These are phyloP conservation scores for Kuschelorhynchus macadamiae DNA, from an alignment of 2,888 invertebrate species.

Conservation along the genomic window DNA sequence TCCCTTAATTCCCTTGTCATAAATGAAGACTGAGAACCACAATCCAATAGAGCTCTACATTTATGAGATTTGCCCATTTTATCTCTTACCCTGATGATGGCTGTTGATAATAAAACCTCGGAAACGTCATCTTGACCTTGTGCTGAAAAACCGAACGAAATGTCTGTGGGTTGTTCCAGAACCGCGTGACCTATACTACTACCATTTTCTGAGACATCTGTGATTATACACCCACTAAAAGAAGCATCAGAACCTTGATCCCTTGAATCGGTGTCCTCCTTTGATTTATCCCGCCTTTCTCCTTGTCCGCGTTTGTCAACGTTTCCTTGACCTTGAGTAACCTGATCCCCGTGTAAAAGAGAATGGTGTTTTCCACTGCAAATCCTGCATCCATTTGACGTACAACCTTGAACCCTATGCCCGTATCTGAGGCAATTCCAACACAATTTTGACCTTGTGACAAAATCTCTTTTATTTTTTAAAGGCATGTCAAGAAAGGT, in stretches of 20 bases:
- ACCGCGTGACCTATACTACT: no score
- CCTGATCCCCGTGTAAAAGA: not conserved
- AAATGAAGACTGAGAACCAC: conserved; percentile 8
- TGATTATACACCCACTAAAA: no score
- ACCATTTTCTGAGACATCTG: not conserved
- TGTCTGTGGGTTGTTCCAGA: no score
- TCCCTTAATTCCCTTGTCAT: conserved; percentile 10
- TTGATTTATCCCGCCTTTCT: no score
- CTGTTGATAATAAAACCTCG: conserved; percentile 8
- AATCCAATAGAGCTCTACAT: not conserved
- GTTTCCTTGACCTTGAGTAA: conserved; percentile 13
- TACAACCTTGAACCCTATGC: conserved; percentile 6
- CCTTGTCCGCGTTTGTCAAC: conserved; percentile 6
- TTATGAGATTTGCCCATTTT: not conserved
- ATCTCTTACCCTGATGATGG: not conserved
- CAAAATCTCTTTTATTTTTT: conserved; percentile 1
- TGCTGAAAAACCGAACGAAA: not conserved
- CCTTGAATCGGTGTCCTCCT: not conserved
- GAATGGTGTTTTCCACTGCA: conserved; percentile 3
- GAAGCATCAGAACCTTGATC: not conserved
- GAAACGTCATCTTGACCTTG: not conserved
- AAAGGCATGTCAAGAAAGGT: not conserved
- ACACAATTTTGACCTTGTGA: not conserved
- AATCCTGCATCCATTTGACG: not conserved
- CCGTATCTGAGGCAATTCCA: conserved; percentile 16